Conservation (phyloP, 2,113 vertebrate species). For the Paradoxurus hermaphroditus region DNA sequence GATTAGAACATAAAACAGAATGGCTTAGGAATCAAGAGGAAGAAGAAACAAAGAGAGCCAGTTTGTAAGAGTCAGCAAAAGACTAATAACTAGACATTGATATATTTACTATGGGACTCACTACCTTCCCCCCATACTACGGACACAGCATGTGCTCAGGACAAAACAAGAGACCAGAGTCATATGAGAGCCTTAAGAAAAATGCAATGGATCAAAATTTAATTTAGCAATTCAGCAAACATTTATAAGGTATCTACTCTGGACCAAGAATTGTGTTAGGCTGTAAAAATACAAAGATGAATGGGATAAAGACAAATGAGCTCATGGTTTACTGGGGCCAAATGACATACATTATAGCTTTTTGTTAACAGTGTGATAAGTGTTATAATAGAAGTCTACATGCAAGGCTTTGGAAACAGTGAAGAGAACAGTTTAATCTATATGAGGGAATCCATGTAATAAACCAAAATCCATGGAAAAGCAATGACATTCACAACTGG, state of each 20-base stretch:
- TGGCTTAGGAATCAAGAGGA: neutral
- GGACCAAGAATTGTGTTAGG: neutral
- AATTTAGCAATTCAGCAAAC: conserved; percentile 38
- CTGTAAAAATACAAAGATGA: conserved; percentile 45
- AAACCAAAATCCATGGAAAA: neutral
- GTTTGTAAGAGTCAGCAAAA: neutral
- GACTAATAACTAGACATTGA: neutral
- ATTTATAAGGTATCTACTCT: conserved; percentile 39
- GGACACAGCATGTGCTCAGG: neutral
- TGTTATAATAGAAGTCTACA: neutral
- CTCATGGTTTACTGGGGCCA: neutral
- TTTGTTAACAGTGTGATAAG: conserved; percentile 16
- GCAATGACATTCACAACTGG: neutral
- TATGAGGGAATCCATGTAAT: neutral
- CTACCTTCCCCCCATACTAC: neutral
- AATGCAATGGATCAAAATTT: conserved; percentile 32
- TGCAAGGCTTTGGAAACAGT: neutral
- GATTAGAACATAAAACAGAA: neutral
- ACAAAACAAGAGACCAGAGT: neutral
- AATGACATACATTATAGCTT: neutral
- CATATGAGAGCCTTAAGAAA: neutral
- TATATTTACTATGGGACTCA: neutral
- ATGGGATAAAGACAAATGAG: conserved; percentile 49
- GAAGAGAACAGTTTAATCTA: neutral
- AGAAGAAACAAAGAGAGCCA: neutral